These are phyloP conservation scores for Brachionus calyciflorus DNA, from an alignment of 1,140 invertebrate species.

Conservation along the genomic window DNA sequence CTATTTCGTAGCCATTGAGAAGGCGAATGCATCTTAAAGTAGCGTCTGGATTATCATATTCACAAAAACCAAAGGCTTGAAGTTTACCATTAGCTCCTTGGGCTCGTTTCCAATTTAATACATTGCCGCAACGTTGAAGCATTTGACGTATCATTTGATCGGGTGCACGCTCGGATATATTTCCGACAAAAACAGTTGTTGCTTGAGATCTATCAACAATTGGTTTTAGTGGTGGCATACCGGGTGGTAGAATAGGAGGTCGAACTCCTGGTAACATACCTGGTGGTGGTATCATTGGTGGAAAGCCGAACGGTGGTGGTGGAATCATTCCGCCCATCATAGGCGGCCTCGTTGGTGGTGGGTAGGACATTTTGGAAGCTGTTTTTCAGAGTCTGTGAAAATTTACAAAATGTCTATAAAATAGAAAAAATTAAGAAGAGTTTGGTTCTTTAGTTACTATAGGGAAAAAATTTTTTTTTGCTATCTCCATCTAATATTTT, in stretches of 20 bases:
- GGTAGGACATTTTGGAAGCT: constrained; percentile 24
- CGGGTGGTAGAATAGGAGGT: constrained; percentile 8
- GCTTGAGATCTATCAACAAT: constrained; percentile 4
- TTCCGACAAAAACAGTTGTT: constrained; percentile 96
- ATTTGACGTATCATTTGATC: constrained; percentile 91
- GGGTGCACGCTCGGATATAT: constrained; percentile 90
- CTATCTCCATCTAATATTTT: no score
- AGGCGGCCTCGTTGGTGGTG: constrained; percentile 14
- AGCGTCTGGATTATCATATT: constrained; percentile 87
- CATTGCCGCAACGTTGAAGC: constrained; percentile 78
- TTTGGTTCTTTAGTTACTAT: no score
- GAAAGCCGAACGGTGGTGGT: not conserved
- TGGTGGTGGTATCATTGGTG: constrained; percentile 33
- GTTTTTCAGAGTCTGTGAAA: no score
- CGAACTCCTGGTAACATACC: constrained; percentile 15
- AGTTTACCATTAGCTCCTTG: constrained; percentile 72
- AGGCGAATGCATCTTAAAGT: constrained; percentile 87
- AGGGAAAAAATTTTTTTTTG: no score
- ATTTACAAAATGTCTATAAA: no score
- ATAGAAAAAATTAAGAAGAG: no score
- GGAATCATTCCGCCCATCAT: no score
- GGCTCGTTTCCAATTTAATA: constrained; percentile 93
- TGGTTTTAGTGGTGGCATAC: constrained; percentile 2
- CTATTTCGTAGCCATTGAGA: constrained; percentile 87
- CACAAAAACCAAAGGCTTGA: constrained; percentile 94